Evolutionary conservation across 2,797 vertebrate genomes (phyloP).

Genomic region (Alauda arvensis): DNA sequence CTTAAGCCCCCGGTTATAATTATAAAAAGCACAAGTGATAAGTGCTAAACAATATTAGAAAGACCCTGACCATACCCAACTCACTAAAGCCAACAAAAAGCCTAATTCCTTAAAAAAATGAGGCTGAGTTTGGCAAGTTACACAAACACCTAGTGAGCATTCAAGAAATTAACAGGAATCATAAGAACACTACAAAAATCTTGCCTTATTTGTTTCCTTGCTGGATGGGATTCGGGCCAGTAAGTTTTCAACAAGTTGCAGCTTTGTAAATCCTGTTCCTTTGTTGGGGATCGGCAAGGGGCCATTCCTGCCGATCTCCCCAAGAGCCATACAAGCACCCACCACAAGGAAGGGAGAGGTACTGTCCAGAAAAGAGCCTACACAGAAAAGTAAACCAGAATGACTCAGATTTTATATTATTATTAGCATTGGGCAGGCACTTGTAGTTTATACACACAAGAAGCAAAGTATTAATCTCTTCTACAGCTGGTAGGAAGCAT

Average conservation of each 20-base stretch:
- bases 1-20: not conserved
- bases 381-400: not conserved
- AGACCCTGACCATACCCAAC: not conserved
- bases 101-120: not conserved
- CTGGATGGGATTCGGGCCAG: constrained; percentile 89
- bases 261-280: constrained; percentile 88
- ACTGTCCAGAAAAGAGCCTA: constrained; percentile 91
- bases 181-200: not conserved
- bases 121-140: not conserved
- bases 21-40: not conserved
- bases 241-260: constrained; percentile 88
- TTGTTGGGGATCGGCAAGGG: constrained; percentile 84
- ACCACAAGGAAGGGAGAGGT: constrained; percentile 82
- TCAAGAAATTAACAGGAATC: not conserved
- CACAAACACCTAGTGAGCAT: not conserved
- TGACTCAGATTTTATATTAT: not conserved
- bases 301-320: constrained; percentile 93
- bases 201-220: constrained; percentile 93
- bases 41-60: not conserved
- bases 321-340: constrained; percentile 90
- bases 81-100: not conserved
- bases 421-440: not conserved
- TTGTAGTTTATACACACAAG: not conserved
- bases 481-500: not conserved
- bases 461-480: not conserved